Conservation (phyloP, 2,113 vertebrate species). For the Caloenas nicobarica region DNA sequence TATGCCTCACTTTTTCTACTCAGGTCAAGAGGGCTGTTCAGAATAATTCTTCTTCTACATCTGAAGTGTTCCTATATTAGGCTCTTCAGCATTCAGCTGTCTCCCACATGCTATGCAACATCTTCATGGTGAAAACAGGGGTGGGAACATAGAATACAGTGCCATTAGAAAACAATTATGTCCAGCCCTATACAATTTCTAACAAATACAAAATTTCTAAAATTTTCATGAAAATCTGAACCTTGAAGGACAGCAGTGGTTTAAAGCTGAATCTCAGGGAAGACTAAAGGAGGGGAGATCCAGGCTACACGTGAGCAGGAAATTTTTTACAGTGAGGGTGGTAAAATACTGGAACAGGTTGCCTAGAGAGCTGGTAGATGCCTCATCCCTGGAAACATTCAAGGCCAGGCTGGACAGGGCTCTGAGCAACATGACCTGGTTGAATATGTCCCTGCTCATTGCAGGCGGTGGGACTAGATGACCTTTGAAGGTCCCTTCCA, state of each 20-base stretch:
- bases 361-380: too few relatives aligned
- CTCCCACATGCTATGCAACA: not conserved
- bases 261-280: not conserved
- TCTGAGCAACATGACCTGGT: too few relatives aligned
- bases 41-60: not conserved
- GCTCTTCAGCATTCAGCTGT: not conserved
- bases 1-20: not conserved
- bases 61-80: not conserved
- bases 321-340: too few relatives aligned
- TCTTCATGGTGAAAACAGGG: fast-evolving
- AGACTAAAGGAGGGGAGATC: not conserved
- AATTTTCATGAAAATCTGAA: not conserved
- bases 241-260: not conserved
- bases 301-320: too few relatives aligned
- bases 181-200: not conserved
- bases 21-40: not conserved
- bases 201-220: not conserved
- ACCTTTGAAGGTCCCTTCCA: too few relatives aligned
- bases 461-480: too few relatives aligned
- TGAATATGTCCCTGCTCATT: too few relatives aligned
- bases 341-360: too few relatives aligned
- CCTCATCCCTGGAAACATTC: too few relatives aligned
- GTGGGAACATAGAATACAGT: not conserved
- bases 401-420: too few relatives aligned
- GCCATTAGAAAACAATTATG: not conserved